A percentile compares a stretch with the other conserved stretches of the same genome.
These are phyloP conservation scores for Etia nguti DNA, from an alignment of 2,113 vertebrate genomes.

Conservation along the genomic window DNA sequence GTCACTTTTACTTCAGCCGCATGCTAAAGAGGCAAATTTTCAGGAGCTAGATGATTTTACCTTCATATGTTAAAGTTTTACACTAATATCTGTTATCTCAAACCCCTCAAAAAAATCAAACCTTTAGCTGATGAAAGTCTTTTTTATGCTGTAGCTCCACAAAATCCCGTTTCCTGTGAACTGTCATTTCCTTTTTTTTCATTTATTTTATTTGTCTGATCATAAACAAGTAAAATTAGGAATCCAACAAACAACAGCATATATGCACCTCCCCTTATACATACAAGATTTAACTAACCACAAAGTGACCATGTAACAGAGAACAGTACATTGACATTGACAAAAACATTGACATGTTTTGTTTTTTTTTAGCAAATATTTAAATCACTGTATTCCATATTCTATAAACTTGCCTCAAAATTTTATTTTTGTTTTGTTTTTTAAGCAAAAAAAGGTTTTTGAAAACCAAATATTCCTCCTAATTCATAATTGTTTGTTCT, in stretches of 20 bases:
- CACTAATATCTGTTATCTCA: not conserved
- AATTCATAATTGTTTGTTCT: not conserved
- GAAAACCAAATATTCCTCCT: not conserved
- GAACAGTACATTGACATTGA: no score
- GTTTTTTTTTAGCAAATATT: not conserved
- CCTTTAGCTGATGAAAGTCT: not conserved
- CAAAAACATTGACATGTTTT: not conserved
- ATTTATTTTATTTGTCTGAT: not conserved
- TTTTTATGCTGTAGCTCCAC: not conserved
- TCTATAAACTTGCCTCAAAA: not conserved
- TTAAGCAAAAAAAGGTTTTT: not conserved
- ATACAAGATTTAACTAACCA: not conserved
- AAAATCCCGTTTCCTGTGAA: not conserved
- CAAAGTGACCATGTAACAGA: not conserved
- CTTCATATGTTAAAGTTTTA: not conserved
- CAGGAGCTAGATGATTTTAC: not conserved
- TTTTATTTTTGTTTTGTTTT: no score
- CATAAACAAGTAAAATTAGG: not conserved
- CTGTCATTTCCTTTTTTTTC: not conserved
- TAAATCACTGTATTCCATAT: not conserved
- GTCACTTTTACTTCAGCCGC: fast-evolving
- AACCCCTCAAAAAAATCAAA: not conserved
- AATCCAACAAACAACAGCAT: not conserved
- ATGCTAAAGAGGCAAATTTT: not conserved
- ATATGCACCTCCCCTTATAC: not conserved